These are phyloP conservation scores for Synanthedon andrenaeformis DNA, from an alignment of 2,888 invertebrate genomes.

Conservation along the genomic window DNA sequence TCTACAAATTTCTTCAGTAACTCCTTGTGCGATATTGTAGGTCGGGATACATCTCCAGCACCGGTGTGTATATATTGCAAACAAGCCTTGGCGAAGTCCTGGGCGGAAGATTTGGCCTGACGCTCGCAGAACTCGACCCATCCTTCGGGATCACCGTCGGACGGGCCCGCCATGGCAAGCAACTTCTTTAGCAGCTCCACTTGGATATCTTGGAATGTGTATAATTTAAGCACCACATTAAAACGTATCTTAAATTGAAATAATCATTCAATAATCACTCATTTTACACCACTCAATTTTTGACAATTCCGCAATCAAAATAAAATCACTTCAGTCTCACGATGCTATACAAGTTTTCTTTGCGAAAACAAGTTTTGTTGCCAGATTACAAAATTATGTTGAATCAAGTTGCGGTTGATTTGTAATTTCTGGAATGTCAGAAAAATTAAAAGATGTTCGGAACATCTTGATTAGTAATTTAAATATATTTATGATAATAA, in stretches of 20 bases:
- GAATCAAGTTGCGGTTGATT: no score
- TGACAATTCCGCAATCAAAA: slow-evolving; percentile 52
- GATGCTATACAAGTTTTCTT: slow-evolving; percentile 51
- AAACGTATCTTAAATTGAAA: slow-evolving; percentile 20
- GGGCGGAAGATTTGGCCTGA: slow-evolving; percentile 86
- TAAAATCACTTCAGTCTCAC: slow-evolving; percentile 31
- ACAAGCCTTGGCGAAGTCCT: slow-evolving; percentile 90
- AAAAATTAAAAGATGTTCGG: no score
- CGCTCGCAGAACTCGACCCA: slow-evolving; percentile 91
- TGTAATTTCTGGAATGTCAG: no score
- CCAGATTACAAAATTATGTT: slow-evolving; percentile 23
- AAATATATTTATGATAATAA: no score
- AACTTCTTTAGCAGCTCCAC: slow-evolving; percentile 66
- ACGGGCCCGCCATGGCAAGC: slow-evolving; percentile 67
- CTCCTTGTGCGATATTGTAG: slow-evolving; percentile 80
- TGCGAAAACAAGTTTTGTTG: slow-evolving; percentile 63
- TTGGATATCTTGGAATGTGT: slow-evolving; percentile 32
- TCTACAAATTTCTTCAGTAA: slow-evolving; percentile 86
- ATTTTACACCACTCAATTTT: slow-evolving; percentile 21
- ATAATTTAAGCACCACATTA: slow-evolving; percentile 18
- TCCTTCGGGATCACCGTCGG: slow-evolving; percentile 73
- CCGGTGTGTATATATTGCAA: slow-evolving; percentile 81
- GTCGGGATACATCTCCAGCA: slow-evolving; percentile 74
- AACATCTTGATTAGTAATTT: no score
- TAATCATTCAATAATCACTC: slow-evolving; percentile 15